These are phyloP conservation scores for Elanus axillaris DNA, from an alignment of 2,113 vertebrate species.

Conservation along the genomic window DNA sequence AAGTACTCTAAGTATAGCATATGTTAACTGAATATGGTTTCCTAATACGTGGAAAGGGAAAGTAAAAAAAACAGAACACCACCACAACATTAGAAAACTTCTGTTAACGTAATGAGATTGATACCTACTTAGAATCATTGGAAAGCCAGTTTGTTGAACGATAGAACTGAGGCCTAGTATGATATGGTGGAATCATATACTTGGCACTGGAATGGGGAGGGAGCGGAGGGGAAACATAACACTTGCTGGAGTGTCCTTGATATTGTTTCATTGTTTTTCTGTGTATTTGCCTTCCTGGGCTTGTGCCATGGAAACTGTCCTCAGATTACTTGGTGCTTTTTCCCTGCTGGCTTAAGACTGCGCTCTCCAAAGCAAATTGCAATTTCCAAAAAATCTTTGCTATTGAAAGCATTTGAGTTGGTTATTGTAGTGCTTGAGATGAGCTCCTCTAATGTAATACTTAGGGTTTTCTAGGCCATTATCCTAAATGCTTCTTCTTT, in stretches of 20 bases:
- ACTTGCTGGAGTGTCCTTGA: neutral
- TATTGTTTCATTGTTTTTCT: neutral
- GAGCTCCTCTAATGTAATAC: conserved; percentile 34
- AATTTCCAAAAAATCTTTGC: neutral
- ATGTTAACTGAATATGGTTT: neutral
- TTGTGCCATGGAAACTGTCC: neutral
- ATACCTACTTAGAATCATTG: neutral
- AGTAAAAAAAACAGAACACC: neutral
- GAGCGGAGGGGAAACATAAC: neutral
- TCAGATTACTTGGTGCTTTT: neutral
- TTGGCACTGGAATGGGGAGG: neutral
- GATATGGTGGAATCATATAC: neutral
- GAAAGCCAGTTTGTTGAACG: neutral
- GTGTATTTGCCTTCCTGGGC: neutral
- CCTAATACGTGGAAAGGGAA: neutral
- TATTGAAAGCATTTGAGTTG: neutral
- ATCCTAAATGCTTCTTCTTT: neutral
- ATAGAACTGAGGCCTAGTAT: neutral
- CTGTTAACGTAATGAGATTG: neutral
- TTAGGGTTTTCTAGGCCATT: neutral
- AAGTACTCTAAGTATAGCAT: conserved; percentile 31
- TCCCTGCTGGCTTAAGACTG: neutral
- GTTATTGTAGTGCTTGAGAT: neutral
- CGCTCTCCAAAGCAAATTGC: neutral
- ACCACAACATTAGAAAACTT: neutral